These are phyloP conservation scores for Lagocephalus sceleratus DNA, from an alignment of 2,797 vertebrate genomes.

Conservation along the genomic window DNA sequence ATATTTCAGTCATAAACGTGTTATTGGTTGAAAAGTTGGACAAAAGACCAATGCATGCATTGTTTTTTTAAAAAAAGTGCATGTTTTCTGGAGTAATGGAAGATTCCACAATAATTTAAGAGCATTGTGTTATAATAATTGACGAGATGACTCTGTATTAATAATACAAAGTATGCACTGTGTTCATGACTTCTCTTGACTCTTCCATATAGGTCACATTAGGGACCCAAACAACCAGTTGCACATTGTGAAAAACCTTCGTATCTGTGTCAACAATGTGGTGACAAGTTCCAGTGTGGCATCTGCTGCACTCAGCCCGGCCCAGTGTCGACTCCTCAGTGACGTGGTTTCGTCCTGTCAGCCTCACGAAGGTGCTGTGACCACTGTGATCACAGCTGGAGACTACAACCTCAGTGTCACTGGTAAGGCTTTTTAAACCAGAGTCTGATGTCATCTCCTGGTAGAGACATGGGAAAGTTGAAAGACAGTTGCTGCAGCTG, in stretches of 20 bases:
- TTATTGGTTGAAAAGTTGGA: too few species aligned
- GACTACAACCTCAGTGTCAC: conserved; percentile 95
- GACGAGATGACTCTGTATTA: not conserved
- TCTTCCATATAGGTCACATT: conserved; percentile 82
- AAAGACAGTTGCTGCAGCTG: too few species aligned
- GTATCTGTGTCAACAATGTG: conserved; percentile 89
- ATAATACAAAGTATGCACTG: not conserved
- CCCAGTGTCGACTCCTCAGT: conserved; percentile 76
- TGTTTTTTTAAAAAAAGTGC: too few species aligned
- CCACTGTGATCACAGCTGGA: conserved; percentile 88
- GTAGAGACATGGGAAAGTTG: too few species aligned
- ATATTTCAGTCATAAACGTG: too few species aligned
- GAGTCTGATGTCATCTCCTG: too few species aligned
- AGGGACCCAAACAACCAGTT: conserved; percentile 96
- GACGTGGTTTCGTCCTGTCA: conserved; percentile 90
- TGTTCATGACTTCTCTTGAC: too few species aligned
- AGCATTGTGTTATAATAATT: not conserved
- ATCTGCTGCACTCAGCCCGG: conserved; percentile 58
- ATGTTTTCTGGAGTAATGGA: too few species aligned
- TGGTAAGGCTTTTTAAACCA: conserved; percentile 69
- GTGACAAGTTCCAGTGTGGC: conserved; percentile 78
- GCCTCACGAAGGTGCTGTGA: conserved; percentile 85
- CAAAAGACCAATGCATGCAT: too few species aligned
- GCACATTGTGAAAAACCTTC: conserved; percentile 92
- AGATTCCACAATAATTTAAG: too few species aligned